Evolutionary conservation across 2,888 invertebrate genomes (phyloP), one percentile per base, ranked within the genome.

Genomic region (Agriotes lineatus): DNA sequence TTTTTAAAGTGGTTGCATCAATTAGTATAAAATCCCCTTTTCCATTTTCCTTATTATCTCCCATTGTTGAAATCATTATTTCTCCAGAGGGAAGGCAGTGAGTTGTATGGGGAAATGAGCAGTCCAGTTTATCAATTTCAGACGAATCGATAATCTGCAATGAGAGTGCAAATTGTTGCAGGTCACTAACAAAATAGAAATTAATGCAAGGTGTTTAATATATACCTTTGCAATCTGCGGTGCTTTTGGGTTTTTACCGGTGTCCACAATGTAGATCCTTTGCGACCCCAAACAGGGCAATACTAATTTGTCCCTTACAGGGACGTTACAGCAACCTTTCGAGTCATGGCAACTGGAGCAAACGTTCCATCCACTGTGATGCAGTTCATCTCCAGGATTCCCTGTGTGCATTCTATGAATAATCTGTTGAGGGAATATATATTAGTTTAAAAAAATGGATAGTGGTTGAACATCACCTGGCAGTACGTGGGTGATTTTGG

Each of bases 321-420:
- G 85, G 0, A 86, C 82, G 35, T 73, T 72, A 50, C 76, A 76
- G 61, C 83, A 81, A 0, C 84, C 82, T 70, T 83, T 79, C 35
- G 80, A 75, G 39, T 83, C 80, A 82, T 93, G 89, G 82, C 97
- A 98, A 83, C 97, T 97, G 74, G 96, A 96, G 83, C 99, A 99
- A 0, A 96, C 91, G 82, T 99, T 98, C 98, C 98, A 99, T 0
- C 98, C 98, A 39, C 93, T 92, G 82, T 99, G 99, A 82, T 99
- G 99, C 0, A 99, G 85, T 82, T 99, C 99, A 79, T 99, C 96
- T 0, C 91, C 92, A 2, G 87, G 83, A 70, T 91, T 84, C 6
- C 92, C 92, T 77, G 97, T 93, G 77, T 90, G 89, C 0, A 96
- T 88, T 16, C 96, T 92, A 81, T 95, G 92, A 48, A 99, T 91